A percentile compares a stretch with the other conserved stretches of the same genome.
These are phyloP conservation scores for Agriopis marginaria DNA, from an alignment of 2,888 invertebrate species.

Conservation along the genomic window DNA sequence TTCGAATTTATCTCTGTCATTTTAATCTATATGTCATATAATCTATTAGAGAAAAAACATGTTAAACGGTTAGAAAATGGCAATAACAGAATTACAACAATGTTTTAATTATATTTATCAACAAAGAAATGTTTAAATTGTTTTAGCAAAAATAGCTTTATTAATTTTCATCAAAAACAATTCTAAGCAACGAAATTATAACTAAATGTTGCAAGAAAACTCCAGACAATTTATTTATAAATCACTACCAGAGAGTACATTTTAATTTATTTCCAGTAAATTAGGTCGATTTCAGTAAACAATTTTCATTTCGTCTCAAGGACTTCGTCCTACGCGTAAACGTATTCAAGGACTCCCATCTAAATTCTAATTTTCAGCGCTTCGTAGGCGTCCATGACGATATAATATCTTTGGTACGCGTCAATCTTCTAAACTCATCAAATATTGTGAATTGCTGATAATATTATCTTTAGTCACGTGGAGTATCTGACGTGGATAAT, in stretches of 20 bases:
- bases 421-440: slow-evolving; percentile 23
- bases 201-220: neutral
- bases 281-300: slow-evolving; percentile 11
- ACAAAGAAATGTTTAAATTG: too few relatives aligned
- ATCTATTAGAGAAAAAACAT: too few relatives aligned
- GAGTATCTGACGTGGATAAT: neutral
- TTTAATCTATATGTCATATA: too few relatives aligned
- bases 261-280: slow-evolving; percentile 3
- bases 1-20: too few relatives aligned
- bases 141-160: neutral
- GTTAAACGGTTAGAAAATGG: too few relatives aligned
- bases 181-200: neutral
- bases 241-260: slow-evolving; percentile 1
- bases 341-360: slow-evolving; percentile 29
- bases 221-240: slow-evolving; percentile 3
- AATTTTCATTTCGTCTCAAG: slow-evolving; percentile 20
- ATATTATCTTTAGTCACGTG: slow-evolving; percentile 7
- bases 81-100: too few relatives aligned
- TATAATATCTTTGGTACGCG: slow-evolving; percentile 9
- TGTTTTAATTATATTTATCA: too few relatives aligned
- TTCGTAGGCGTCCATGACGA: slow-evolving; percentile 2
- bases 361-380: slow-evolving; percentile 36
- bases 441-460: slow-evolving; percentile 9
- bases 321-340: slow-evolving; percentile 8
- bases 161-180: neutral